Evolutionary conservation across 2,113 vertebrate species (phyloP).

Genomic region (Saccopteryx bilineata): DNA sequence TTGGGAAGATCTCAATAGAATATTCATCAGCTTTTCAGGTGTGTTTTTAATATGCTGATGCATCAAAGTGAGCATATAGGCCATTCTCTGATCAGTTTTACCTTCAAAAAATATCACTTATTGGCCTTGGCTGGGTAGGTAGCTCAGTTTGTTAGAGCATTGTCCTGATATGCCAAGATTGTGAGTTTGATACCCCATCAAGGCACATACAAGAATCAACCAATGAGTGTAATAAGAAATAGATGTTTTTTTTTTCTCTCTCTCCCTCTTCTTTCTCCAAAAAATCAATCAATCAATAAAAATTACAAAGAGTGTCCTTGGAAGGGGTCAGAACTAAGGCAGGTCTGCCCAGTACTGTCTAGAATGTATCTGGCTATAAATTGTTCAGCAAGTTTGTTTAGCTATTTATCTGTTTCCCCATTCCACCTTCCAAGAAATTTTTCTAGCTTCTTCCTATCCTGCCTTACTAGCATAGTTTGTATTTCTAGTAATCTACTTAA

Average conservation of each 20-base stretch:
- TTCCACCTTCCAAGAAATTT: not conserved
- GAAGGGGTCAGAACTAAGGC: not conserved
- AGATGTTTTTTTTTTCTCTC: too few species aligned
- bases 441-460: not conserved
- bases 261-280: too few species aligned
- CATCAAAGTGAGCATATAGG: not conserved
- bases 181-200: too few species aligned
- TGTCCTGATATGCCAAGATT: too few species aligned
- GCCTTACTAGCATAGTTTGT: constrained; percentile 62
- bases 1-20: not conserved
- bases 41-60: not conserved
- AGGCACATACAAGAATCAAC: too few species aligned
- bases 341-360: not conserved
- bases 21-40: not conserved
- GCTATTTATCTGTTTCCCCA: not conserved
- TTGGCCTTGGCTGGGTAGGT: too few species aligned
- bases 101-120: not conserved
- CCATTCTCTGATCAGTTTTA: not conserved
- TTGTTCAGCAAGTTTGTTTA: not conserved
- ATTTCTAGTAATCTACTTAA: constrained; percentile 74
- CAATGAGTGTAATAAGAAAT: too few species aligned
- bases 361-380: not conserved
- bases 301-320: too few species aligned
- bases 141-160: too few species aligned
- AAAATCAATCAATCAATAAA: too few species aligned